Percentiles rank a stretch among this genome's conserved stretches.
These are phyloP conservation scores for Nephrotoma appendiculata DNA, from an alignment of 2,888 invertebrate species.

Conservation along the genomic window DNA sequence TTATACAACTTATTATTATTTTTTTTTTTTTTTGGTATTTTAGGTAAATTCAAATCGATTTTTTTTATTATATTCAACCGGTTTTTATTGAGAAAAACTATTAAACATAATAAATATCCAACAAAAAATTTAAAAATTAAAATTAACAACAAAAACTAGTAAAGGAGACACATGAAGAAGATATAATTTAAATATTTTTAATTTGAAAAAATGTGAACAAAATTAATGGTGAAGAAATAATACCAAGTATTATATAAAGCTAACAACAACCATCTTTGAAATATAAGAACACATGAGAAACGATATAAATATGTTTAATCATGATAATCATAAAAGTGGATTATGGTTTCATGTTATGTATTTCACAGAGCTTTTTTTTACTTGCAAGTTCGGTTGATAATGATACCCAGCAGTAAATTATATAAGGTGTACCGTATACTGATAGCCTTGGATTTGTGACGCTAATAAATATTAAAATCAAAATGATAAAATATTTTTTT, in stretches of 20 bases:
- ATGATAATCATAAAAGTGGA: not conserved
- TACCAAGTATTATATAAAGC: not conserved
- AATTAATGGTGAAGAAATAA: not conserved
- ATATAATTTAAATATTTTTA: not conserved
- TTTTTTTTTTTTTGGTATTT: not conserved
- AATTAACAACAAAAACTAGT: not conserved
- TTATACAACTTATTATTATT: not conserved
- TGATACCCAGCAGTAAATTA: not conserved
- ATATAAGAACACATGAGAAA: not conserved
- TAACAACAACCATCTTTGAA: not conserved
- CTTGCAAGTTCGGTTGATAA: not conserved
- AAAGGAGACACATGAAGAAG: not conserved
- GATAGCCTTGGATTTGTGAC: not conserved
- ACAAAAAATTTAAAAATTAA: not conserved
- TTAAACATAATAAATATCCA: not conserved
- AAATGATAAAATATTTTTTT: not conserved
- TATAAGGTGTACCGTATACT: not conserved
- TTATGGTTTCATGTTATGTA: not conserved
- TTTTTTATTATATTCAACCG: not conserved
- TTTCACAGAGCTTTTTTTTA: not conserved
- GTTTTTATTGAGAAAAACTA: not conserved
- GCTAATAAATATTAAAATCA: not conserved
- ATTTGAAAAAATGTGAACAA: not conserved
- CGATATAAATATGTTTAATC: not conserved
- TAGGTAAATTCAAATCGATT: not conserved